These are phyloP conservation scores for Heliconius aoede DNA, from an alignment of 2,888 invertebrate species.

Conservation along the genomic window DNA sequence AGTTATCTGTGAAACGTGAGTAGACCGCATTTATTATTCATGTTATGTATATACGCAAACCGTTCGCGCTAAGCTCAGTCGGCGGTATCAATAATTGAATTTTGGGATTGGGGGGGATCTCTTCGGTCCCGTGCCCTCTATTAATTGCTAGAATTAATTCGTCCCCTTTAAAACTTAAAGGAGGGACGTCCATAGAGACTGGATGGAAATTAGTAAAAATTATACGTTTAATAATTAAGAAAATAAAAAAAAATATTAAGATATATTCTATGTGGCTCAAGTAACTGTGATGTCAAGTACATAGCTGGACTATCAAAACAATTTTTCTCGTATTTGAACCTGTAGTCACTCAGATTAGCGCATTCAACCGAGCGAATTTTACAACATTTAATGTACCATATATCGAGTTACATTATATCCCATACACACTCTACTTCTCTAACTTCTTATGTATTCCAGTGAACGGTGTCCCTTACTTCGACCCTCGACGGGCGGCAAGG, in stretches of 20 bases:
- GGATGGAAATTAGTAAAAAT: neutral
- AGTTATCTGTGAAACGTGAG: constrained; percentile 39
- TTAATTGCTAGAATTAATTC: constrained; percentile 79
- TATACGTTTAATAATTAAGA: no score
- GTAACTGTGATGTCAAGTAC: no score
- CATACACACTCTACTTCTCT: neutral
- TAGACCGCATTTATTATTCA: constrained; percentile 43
- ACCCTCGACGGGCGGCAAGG: constrained; percentile 54
- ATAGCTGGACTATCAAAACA: no score
- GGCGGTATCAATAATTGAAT: constrained; percentile 75
- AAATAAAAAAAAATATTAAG: no score
- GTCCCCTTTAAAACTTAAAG: constrained; percentile 56
- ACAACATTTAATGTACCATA: no score
- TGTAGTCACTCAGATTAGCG: no score
- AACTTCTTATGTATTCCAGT: constrained; percentile 26
- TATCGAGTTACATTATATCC: no score
- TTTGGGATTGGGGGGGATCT: constrained; percentile 61
- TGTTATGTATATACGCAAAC: constrained; percentile 31
- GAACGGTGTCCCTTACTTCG: constrained; percentile 46
- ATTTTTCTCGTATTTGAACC: no score
- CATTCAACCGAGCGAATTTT: no score
- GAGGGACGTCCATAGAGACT: constrained; percentile 36
- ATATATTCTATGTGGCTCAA: no score
- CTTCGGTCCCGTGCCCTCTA: constrained; percentile 62
- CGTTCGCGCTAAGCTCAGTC: constrained; percentile 43